phyloP scores from a whole-genome alignment of 2,797 vertebrate genomes.

The Pangasius mekongensis region DNA sequence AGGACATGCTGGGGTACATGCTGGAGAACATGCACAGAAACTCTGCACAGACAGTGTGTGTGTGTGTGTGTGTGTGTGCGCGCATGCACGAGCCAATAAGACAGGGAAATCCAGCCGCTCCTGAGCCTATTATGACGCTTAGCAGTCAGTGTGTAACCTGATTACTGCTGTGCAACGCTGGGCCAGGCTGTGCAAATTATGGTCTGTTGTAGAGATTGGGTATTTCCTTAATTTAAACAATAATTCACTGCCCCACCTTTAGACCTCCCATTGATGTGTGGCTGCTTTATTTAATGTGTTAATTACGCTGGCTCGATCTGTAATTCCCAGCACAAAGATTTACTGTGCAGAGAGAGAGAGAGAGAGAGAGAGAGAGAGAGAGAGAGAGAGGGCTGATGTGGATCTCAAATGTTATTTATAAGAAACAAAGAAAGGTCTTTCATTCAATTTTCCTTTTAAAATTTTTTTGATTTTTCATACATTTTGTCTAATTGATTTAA shows the following conservation, averaged over 20 bases:
- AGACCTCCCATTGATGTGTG: constrained; percentile 58
- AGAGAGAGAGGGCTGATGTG: constrained; percentile 5
- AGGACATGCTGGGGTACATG: not conserved
- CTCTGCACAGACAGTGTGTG: not conserved
- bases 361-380: constrained; percentile 35
- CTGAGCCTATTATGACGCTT: constrained; percentile 72
- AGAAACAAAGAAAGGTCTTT: constrained; percentile 39
- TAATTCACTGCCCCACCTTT: constrained; percentile 61
- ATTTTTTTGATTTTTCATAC: constrained; percentile 19
- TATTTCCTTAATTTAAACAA: constrained; percentile 67
- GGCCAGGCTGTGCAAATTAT: constrained; percentile 52
- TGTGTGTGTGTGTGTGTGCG: constrained; percentile 37
- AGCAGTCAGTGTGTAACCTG: constrained; percentile 70
- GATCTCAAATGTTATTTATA: constrained; percentile 32
- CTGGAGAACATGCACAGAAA: not conserved
- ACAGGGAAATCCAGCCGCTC: constrained; percentile 63
- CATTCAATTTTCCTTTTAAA: constrained; percentile 6
- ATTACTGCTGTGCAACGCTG: constrained; percentile 65
- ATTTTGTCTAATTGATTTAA: constrained; percentile 48
- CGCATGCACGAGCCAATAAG: constrained; percentile 39
- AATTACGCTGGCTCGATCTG: constrained; percentile 61
- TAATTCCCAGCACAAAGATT: constrained; percentile 61
- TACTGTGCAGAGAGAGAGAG: constrained; percentile 54
- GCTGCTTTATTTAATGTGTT: constrained; percentile 65
- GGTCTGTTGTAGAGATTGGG: constrained; percentile 48